Evolutionary conservation across 2,888 invertebrate species (phyloP), one percentile per base, ranked within the genome.

Genomic region (Aleiodes testaceus): DNA sequence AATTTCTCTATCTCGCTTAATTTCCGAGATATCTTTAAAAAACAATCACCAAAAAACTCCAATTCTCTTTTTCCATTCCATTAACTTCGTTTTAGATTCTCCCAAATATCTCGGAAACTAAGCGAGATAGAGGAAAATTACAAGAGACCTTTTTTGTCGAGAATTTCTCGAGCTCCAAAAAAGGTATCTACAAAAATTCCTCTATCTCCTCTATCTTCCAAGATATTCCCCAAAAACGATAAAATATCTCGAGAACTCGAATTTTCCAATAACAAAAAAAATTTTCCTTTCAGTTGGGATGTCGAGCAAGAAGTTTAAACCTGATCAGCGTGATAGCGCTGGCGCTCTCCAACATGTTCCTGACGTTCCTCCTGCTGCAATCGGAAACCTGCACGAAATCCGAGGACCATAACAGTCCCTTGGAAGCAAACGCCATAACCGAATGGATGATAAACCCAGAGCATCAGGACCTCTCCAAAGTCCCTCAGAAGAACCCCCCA

Each of bases 271-370:
- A n/a, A n/a, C n/a, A n/a, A n/a, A n/a, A n/a, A n/a, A n/a, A n/a
- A n/a, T 75, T 64, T 72, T 1, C 55, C n/a, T 84, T 82, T 3
- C 82, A 89, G 88, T 79, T 86, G 81, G 88, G 88, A 87, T 90
- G 92, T 80, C 92, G 92, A 79, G 90, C 92, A 84, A 93, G 93
- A 93, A 92, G 92, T 85, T 86, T 93, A 79, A 91, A 92, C 80
- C 89, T 92, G 74, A 86, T 92, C 72, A 90, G 91, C 78, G 91
- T 93, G 45, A 83, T 93, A 67, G 89, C 91, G 44, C 88, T 94
- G 74, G 91, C 93, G 30, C 82, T 92, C 50, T 93, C 90, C 86
- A 92, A 92, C 84, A 89, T 92, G 77, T 83, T 91, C 66, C 86
- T 92, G 74, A 91, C 91, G 4, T 87, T 91, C 70, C 89, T 90